These are phyloP conservation scores for Conops quadrifasciatus DNA, from an alignment of 2,888 invertebrate genomes.

Conservation along the genomic window DNA sequence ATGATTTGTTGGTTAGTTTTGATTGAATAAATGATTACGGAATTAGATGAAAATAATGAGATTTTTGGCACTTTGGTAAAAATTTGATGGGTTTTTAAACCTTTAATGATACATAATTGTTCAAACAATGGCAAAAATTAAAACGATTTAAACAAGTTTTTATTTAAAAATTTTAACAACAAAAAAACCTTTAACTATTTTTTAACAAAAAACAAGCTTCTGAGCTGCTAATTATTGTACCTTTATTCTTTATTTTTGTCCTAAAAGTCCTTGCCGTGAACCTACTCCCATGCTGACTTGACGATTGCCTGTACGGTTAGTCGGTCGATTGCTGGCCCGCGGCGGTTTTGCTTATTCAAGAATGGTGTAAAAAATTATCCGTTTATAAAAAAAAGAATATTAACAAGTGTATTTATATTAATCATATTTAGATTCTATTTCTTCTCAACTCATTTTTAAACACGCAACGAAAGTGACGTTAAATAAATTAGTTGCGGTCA, in stretches of 20 bases:
- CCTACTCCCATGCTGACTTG: not conserved
- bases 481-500: not conserved
- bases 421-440: slow-evolving; percentile 1
- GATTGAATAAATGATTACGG: not conserved
- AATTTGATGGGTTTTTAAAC: too few species aligned
- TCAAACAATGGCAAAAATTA: too few species aligned
- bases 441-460: slow-evolving; percentile 15
- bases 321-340: not conserved
- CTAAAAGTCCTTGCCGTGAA: not conserved
- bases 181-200: too few species aligned
- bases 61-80: too few species aligned
- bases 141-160: too few species aligned
- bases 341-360: slow-evolving; percentile 20
- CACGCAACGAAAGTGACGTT: slow-evolving; percentile 8
- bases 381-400: not conserved
- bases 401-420: not conserved
- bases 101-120: too few species aligned
- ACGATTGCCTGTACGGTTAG: not conserved
- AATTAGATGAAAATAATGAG: not conserved
- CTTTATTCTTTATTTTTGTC: not conserved
- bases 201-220: too few species aligned
- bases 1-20: slow-evolving; percentile 43
- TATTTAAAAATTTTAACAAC: too few species aligned
- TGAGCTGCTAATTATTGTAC: not conserved
- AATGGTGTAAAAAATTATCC: slow-evolving; percentile 32